Conservation (phyloP, 2,797 vertebrate genomes). For the Glossophaga mutica region DNA sequence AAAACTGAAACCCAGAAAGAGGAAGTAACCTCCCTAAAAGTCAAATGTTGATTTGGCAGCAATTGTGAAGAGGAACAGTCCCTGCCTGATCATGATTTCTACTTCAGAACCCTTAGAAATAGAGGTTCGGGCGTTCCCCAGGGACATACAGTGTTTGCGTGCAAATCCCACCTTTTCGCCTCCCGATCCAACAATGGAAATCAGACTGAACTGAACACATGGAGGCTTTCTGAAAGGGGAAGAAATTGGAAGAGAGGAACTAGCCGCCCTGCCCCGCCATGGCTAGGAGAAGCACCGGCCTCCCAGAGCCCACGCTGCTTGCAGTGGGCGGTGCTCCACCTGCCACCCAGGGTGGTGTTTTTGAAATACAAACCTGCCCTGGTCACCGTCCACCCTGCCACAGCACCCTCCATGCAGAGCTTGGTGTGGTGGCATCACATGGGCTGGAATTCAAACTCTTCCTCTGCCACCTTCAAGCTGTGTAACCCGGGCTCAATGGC, state of each 20-base stretch:
- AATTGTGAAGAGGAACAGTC: background rate
- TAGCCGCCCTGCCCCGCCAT: background rate
- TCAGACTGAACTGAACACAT: background rate
- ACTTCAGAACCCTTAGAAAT: background rate
- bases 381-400: background rate
- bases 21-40: background rate
- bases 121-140: background rate
- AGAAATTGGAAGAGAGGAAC: background rate
- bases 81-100: background rate
- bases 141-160: background rate
- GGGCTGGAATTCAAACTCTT: background rate
- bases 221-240: background rate
- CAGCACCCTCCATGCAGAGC: background rate
- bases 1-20: background rate
- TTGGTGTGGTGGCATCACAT: background rate
- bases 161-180: background rate
- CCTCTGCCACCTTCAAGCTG: background rate
- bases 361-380: background rate
- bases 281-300: background rate
- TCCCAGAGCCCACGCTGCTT: background rate
- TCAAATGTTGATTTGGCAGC: background rate
- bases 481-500: background rate
- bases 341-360: background rate
- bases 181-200: background rate
- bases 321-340: accelerated